Conservation (phyloP, 2,888 invertebrate species). For the Epicampocera succincta region DNA sequence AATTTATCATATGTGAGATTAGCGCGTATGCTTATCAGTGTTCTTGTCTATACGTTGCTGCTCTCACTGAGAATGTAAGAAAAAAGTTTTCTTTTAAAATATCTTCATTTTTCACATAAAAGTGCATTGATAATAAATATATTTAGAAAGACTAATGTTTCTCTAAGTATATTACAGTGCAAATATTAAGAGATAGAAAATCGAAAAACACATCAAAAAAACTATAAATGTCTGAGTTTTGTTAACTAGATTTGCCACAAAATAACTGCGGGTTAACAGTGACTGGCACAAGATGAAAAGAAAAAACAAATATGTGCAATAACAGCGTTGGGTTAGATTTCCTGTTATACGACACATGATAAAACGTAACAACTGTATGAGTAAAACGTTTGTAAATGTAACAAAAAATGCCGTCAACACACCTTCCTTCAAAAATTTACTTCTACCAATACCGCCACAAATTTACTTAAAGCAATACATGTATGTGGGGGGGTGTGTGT, state of each 20-base stretch:
- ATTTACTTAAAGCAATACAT: neutral
- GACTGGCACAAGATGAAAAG: slow-evolving; percentile 24
- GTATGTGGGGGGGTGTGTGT: no score
- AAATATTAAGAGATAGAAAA: slow-evolving; percentile 7
- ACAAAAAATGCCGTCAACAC: slow-evolving; percentile 19
- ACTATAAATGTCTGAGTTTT: slow-evolving; percentile 65
- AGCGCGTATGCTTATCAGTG: no score
- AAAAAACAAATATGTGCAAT: slow-evolving; percentile 58
- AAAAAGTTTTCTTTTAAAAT: no score
- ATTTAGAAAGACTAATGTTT: neutral
- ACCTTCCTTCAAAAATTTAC: slow-evolving; percentile 4
- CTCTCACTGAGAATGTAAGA: no score
- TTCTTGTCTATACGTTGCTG: no score
- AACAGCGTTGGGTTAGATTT: slow-evolving; percentile 61
- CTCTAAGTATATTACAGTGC: neutral
- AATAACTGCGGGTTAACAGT: slow-evolving; percentile 72
- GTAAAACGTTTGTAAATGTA: slow-evolving; percentile 3
- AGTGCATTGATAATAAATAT: no score
- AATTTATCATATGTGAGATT: no score
- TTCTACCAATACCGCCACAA: neutral
- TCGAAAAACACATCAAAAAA: slow-evolving; percentile 16
- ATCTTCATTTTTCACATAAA: neutral
- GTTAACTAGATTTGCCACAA: slow-evolving; percentile 69
- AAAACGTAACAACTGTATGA: slow-evolving; percentile 57
- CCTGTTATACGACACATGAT: slow-evolving; percentile 38